Conservation (phyloP, 2,113 vertebrate species). For the Uria lomvia region DNA sequence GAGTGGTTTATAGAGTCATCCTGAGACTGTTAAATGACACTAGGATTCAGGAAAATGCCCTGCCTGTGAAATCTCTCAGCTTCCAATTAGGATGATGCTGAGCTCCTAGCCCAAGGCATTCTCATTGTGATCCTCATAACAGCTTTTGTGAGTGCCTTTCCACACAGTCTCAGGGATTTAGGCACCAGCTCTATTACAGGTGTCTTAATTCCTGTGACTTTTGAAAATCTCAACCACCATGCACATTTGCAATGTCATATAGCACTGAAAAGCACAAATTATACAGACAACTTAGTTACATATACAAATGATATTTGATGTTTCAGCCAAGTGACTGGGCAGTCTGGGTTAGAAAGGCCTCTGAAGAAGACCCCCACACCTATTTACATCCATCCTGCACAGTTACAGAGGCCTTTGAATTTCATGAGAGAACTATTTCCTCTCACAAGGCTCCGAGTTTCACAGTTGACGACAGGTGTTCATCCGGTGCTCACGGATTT, state of each 20-base stretch:
- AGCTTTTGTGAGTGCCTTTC: neutral
- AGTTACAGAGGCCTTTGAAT: neutral
- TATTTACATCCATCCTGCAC: neutral
- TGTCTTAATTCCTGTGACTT: neutral
- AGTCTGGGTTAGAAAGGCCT: neutral
- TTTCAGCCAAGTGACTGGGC: neutral
- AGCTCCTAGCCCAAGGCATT: neutral
- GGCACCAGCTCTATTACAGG: neutral
- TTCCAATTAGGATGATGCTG: neutral
- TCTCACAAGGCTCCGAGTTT: neutral
- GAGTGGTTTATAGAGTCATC: neutral
- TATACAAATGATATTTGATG: neutral
- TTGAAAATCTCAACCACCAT: neutral
- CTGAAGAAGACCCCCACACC: neutral
- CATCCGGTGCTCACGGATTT: neutral
- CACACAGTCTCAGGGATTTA: neutral
- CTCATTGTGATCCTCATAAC: neutral
- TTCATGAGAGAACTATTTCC: neutral
- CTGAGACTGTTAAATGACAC: neutral
- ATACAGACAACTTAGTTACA: neutral
- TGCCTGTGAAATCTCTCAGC: neutral
- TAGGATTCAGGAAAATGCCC: neutral
- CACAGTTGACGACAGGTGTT: neutral
- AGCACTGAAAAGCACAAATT: neutral
- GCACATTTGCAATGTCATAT: neutral